These are phyloP conservation scores for Hanleya hanleyi DNA, from an alignment of 2,888 invertebrate genomes.

Conservation along the genomic window DNA sequence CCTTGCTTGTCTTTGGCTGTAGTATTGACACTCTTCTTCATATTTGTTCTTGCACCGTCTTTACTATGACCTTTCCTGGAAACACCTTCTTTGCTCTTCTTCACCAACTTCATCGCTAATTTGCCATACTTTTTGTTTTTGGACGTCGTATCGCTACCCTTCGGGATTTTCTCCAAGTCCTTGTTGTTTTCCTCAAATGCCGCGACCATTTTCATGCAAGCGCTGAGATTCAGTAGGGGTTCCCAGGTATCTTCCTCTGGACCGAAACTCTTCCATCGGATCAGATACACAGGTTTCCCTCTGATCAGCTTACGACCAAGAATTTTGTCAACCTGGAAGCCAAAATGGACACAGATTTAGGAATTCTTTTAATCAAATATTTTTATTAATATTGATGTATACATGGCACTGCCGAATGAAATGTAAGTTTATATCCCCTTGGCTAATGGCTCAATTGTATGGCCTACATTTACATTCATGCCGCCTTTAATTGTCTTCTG, in stretches of 20 bases:
- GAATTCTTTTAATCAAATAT: too few relatives aligned
- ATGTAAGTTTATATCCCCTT: too few relatives aligned
- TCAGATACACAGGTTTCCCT: constrained; percentile 47
- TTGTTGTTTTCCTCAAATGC: constrained; percentile 41
- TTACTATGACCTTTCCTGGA: background rate
- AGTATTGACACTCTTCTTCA: constrained; percentile 3
- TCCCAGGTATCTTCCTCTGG: constrained; percentile 66
- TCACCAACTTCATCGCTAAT: background rate
- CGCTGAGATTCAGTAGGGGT: constrained; percentile 50
- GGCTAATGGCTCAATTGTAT: too few relatives aligned
- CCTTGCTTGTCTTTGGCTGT: background rate
- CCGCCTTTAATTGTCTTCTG: too few relatives aligned
- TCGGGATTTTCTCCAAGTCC: background rate
- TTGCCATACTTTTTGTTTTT: background rate
- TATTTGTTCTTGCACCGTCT: background rate
- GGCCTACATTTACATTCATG: too few relatives aligned
- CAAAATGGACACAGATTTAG: too few relatives aligned
- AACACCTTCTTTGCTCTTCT: background rate
- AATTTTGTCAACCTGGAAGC: constrained; percentile 52
- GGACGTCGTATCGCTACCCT: background rate
- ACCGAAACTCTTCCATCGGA: constrained; percentile 62
- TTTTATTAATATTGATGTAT: too few relatives aligned
- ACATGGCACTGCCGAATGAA: too few relatives aligned
- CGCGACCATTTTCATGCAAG: constrained; percentile 45
- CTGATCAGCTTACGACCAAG: constrained; percentile 40